Base-by-base conservation (phyloP, 2,888 invertebrate species). In the Rhagium mordax region DNA sequence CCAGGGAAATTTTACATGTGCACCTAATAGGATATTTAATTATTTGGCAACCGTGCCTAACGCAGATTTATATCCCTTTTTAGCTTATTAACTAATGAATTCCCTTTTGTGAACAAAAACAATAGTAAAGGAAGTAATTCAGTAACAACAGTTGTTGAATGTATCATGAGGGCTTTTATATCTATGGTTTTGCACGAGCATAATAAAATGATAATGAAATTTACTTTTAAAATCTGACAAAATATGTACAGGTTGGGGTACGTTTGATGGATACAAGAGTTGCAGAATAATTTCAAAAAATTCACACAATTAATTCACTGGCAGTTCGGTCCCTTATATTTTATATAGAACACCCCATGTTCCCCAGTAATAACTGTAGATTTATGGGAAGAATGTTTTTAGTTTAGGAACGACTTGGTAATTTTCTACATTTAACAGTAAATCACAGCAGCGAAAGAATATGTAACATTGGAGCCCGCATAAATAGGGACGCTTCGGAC, bases 11-110 rank as follows among this genome's bases (percentile, higher is more conserved):
- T 51, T 27, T 64, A 49, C 51, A 29, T 64, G 29, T 27, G 49
- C 64, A 27, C 29, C 18, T 47, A 64, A 64, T 64, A 51, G 51
- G 49, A 64, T 64, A 48, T 64, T 64, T 64, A 51, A 51, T 10
- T 51, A 51, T 51, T 51, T 49, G 51, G 51, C 24, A 18, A 29
- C 64, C 64, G 20, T 64, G 27, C 18, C 27, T 64, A 64, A 64
- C 18, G 29, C 13, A 51, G 51, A 64, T 64, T 64, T 64, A 51
- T 27, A 29, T 21, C 51, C 64, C 49, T 27, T 64, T 24, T 49
- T 24, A 27, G 51, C 27, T 27, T 64, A 64, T 15, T 51, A 51
- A 16, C 18, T 47, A 41, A 61, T 48, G 20, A 61, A 61, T 61
- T 10, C 48, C 21, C 49, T 51, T 27, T 49, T 64, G 15, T 51